Conservation (phyloP, 2,113 vertebrate genomes). For the Hucho hucho region DNA sequence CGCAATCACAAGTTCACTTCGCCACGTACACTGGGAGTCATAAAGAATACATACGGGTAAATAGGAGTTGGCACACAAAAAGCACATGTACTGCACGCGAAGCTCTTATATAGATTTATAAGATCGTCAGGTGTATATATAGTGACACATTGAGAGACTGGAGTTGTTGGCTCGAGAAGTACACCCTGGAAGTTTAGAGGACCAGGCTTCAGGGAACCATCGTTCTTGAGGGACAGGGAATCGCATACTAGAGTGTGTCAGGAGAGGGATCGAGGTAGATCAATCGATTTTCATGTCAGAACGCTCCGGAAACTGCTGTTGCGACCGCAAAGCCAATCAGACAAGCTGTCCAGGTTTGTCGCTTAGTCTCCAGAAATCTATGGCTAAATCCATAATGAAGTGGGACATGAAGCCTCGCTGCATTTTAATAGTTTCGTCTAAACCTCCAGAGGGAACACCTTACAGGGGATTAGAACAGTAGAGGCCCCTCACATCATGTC, state of each 20-base stretch:
- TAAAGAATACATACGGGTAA: not conserved
- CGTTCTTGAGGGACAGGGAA: not conserved
- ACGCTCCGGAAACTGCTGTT: not conserved
- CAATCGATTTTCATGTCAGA: constrained; percentile 17
- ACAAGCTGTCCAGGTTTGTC: not conserved
- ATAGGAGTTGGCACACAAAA: constrained; percentile 16
- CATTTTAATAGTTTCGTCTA: constrained; percentile 37
- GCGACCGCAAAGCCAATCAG: constrained; percentile 9
- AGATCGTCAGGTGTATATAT: not conserved
- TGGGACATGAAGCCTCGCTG: not conserved
- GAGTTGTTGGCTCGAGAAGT: not conserved
- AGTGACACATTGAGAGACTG: constrained; percentile 25
- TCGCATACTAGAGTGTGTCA: not conserved
- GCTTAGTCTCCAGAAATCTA: constrained; percentile 40
- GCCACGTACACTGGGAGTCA: not conserved
- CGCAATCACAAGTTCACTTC: not conserved
- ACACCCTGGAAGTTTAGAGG: not conserved
- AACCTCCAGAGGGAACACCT: constrained; percentile 37
- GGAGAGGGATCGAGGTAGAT: not conserved
- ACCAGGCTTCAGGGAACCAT: not conserved
- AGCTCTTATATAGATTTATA: constrained; percentile 11
- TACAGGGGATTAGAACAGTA: not conserved
- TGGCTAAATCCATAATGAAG: constrained; percentile 14
- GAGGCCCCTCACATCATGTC: not conserved
- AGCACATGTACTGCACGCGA: constrained; percentile 23